A percentile compares a stretch with the other conserved stretches of the same genome.
phyloP scores from a whole-genome alignment of 2,113 vertebrate genomes.

The Muscicapa adusta region DNA sequence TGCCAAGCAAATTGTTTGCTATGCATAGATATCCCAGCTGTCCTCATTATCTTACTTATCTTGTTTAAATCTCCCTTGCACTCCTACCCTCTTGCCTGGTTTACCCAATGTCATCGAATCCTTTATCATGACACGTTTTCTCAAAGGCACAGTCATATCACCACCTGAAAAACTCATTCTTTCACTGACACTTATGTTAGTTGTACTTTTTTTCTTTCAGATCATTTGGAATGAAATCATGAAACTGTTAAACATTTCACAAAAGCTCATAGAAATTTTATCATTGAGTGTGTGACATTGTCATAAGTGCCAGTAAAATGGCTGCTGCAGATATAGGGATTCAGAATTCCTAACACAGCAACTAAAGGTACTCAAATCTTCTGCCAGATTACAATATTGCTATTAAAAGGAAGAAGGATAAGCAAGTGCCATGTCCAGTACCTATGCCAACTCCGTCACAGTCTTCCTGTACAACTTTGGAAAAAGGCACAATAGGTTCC shows the following conservation, averaged over 20 bases:
- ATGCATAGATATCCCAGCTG: slow-evolving; percentile 58
- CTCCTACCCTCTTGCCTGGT: slow-evolving; percentile 3
- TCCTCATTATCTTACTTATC: slow-evolving; percentile 51
- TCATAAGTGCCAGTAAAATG: not conserved
- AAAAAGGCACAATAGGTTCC: not conserved
- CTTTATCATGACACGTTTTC: not conserved
- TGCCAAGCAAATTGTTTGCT: slow-evolving; percentile 50
- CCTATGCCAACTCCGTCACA: not conserved
- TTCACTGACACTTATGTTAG: not conserved
- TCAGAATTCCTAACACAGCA: not conserved
- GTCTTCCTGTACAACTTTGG: not conserved
- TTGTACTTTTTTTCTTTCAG: not conserved
- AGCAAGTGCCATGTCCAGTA: not conserved
- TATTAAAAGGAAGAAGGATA: not conserved
- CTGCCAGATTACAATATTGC: not conserved
- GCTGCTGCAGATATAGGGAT: not conserved
- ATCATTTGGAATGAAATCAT: not conserved
- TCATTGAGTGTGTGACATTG: not conserved
- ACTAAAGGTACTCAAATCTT: not conserved
- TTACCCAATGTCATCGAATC: not conserved
- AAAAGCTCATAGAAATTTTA: not conserved
- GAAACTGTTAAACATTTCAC: not conserved
- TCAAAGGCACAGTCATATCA: not conserved
- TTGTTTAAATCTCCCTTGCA: slow-evolving; percentile 27
- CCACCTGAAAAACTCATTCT: not conserved